Evolutionary conservation across 2,113 vertebrate genomes (phyloP), one percentile per base, ranked within the genome.

Genomic region (Donacobius atricapilla): DNA sequence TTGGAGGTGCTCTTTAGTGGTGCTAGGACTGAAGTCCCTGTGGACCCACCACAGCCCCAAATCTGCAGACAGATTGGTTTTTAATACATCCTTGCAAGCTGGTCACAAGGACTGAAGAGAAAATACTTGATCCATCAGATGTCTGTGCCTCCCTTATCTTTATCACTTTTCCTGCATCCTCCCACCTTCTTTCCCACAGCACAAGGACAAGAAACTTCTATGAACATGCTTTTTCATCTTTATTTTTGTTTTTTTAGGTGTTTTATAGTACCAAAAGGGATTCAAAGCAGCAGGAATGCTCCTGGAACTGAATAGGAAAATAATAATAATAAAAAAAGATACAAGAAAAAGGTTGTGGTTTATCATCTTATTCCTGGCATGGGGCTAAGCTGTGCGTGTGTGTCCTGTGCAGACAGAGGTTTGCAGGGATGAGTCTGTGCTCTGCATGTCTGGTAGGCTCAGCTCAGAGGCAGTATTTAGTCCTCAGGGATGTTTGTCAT

Each of bases 1-100:
- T 57, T 33, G 35, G 73, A 94, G 93, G 87, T 96, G 96, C 89
- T 97, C 75, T 78, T 94, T 61, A 87, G 37, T 92, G 97, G 97
- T 97, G 96, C 96, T 97, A 94, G 23, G 65, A 87, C 42, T 60
- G 5, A 68, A 57, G 83, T 89, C 90, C 63, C 57, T 87, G 89
- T 56, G 63, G 35, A 19, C 18, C 75, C 35, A 58, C 37, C 28
- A 13, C 5, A 78, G 30, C 57, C 63, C 15, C 30, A 23, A 4
- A 82, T 25, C 66, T 61, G 47, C 13, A 88, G 65, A 10, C 64
- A 63, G 68, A 7, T 50, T 50, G 63, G 37, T 30, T 84, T 79
- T 88, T 72, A 69, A 56, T 31, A 37, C 31, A 47, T 18, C n/a
- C 35, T 30, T 45, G 6, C 40, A 40, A 95, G 13, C 27, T 71